Evolutionary conservation across 2,888 invertebrate species (phyloP), one percentile per base, ranked within the genome.

Genomic region (Cabera pusaria): DNA sequence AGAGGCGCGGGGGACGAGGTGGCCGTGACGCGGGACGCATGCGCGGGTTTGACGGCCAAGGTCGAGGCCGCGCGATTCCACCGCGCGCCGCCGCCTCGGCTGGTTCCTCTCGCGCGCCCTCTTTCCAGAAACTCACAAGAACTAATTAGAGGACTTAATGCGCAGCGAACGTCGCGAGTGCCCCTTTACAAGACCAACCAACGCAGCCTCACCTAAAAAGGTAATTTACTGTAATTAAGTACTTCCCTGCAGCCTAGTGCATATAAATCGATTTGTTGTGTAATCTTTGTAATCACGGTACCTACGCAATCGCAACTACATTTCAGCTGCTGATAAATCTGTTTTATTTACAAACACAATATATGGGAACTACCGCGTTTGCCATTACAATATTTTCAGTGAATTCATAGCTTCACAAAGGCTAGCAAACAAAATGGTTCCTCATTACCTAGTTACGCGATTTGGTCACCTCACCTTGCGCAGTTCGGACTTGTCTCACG

Each of bases 41-140:
- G 87, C 87, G 88, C 87, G 74, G 62, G 76, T 87, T 87, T 88
- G 87, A 81, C 85, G 88, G 88, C 88, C 88, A 88, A 88, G 88
- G 88, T 87, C 87, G 87, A 87, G 86, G 88, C 74, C 81, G 78
- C 66, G 75, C 82, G 82, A 87, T 78, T 86, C 85, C 54, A 75
- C 84, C 83, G 85, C 85, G 84, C 84, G 78, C 86, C 83, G 84
- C 73, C 84, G 85, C 79, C 69, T 73, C 72, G 79, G 78, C 74
- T 68, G 72, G 85, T 80, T 68, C 72, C 66, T 74, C 72, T 65
- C 56, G 70, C 64, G 71, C 71, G 67, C 71, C 73, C 72, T 76
- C 72, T 69, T 72, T 75, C 68, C 76, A 67, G 65, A 73, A 27
- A 38, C 40, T 20, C 20, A 21, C 32, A 33, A 44, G 17, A 63